Evolutionary conservation across 2,797 vertebrate genomes (phyloP), one percentile per base, ranked within the genome.

Genomic region (Sebastes miniatus): DNA sequence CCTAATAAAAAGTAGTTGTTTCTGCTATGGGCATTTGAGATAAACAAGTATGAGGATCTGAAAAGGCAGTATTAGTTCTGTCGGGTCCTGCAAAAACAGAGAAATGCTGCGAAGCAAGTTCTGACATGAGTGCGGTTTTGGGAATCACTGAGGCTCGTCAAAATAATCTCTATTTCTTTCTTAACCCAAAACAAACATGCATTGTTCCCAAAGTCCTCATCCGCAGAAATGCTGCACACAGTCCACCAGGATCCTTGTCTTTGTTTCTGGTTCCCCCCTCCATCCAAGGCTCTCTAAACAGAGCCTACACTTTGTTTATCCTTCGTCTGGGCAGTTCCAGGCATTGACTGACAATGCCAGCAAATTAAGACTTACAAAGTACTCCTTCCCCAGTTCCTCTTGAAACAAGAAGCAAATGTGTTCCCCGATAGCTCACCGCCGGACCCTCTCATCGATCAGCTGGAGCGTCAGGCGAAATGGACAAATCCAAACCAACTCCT

Each of bases 361-460:
- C 71, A 89, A 94, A 93, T 94, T 82, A 94, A 93, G 87, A 90
- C 79, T 66, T 78, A 85, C 87, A 89, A 88, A 91, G 72, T 72
- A 16, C 83, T 84, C 77, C 69, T 72, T 83, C 73, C 81, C 59
- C 75, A 27, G 87, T 83, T 85, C 69, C 79, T 84, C 70, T 83
- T 76, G 56, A 86, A 82, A 89, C 84, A 72, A 89, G 85, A 75
- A 72, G 85, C 66, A 80, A 92, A 87, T 80, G 83, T 91, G 80
- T 84, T 86, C 76, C 70, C 69, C 62, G 36, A 79, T 73, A 71
- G 79, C 86, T 86, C 76, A 71, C 81, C 77, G 12, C 78, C 76
- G 67, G 77, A 77, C 69, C 58, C 16, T 59, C 81, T 84, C 83
- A 93, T 91, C 75, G 81, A 92, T 94, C 90, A 88, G 81, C 69